Conservation (phyloP, 2,113 vertebrate genomes). For the Heliornis fulica region DNA sequence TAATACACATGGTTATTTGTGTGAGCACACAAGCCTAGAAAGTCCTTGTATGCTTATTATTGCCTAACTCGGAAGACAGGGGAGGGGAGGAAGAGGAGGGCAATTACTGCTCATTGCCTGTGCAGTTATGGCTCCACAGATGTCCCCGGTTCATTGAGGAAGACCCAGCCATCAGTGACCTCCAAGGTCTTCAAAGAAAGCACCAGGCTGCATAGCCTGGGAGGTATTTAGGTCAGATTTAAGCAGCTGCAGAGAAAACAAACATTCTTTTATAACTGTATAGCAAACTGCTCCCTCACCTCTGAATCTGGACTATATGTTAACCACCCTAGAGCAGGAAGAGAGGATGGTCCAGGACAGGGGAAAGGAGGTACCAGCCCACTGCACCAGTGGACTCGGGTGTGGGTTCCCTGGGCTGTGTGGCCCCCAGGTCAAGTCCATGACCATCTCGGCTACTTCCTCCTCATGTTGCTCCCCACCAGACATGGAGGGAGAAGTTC, state of each 20-base stretch:
- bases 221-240: conserved; percentile 23
- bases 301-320: background rate
- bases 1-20: background rate
- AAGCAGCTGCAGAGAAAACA: background rate
- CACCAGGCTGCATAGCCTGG: background rate
- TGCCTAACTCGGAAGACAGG: background rate
- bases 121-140: background rate
- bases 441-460: background rate
- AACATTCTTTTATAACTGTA: background rate
- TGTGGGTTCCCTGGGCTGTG: background rate
- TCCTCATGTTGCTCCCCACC: background rate
- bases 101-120: background rate
- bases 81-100: background rate
- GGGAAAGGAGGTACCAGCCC: background rate
- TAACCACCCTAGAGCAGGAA: background rate
- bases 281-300: background rate
- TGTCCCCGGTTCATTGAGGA: background rate
- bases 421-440: background rate
- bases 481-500: background rate
- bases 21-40: background rate
- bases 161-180: background rate
- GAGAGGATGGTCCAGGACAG: accelerated
- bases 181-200: conserved; percentile 17
- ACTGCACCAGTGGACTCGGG: background rate
- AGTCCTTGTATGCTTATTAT: background rate